These are phyloP conservation scores for Aphis craccivora DNA, from an alignment of 1,140 invertebrate genomes.

Conservation along the genomic window DNA sequence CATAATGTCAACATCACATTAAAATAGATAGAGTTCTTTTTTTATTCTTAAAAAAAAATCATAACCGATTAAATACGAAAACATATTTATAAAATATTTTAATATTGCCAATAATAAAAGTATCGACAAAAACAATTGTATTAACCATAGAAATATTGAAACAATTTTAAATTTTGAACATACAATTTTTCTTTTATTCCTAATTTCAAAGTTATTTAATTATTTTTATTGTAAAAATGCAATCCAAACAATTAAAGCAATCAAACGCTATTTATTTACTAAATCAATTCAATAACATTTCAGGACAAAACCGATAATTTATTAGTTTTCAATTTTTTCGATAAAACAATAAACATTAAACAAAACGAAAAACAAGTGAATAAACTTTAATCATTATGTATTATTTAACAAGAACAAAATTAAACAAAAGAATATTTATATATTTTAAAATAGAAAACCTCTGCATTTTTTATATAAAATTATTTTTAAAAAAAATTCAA, in stretches of 20 bases:
- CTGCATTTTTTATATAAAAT: neutral
- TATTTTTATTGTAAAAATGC: neutral
- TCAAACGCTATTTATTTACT: no score
- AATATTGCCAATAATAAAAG: neutral
- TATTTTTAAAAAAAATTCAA: no score
- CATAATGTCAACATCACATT: no score
- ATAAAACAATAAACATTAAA: no score
- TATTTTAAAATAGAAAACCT: no score
- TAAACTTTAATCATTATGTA: neutral
- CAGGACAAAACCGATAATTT: no score
- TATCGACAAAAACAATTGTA: neutral
- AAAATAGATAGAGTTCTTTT: neutral
- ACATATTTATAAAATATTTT: neutral
- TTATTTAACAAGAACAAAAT: neutral
- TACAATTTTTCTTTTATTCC: neutral
- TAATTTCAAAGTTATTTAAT: neutral
- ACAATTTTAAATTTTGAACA: neutral
- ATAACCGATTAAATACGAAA: neutral
- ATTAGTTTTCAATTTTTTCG: no score
- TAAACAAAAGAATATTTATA: no score
- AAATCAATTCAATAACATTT: no score
- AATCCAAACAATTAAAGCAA: neutral
- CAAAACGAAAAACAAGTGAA: neutral
- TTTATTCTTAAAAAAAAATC: neutral
- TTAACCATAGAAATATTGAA: neutral